A percentile compares a stretch with the other conserved stretches of the same genome.
Conservation (phyloP, 2,797 vertebrate genomes). For the Pseudocheirus occidentalis region DNA sequence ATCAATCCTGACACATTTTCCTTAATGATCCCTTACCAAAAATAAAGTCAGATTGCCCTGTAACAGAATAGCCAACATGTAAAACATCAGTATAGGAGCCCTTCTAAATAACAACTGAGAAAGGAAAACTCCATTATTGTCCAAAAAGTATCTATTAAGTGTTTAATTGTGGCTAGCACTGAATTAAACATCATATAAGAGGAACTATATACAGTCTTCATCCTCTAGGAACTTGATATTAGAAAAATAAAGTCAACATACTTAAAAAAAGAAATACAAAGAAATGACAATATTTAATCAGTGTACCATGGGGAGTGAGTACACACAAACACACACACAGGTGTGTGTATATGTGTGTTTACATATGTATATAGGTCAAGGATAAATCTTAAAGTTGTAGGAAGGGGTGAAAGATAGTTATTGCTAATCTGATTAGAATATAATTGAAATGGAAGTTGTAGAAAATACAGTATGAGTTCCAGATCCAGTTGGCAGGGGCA, state of each 20-base stretch:
- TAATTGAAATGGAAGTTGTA: neutral
- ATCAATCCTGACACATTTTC: conserved; percentile 66
- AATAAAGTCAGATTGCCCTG: conserved; percentile 41
- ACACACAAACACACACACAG: no score
- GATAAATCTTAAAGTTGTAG: neutral
- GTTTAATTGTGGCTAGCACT: neutral
- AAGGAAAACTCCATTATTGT: neutral
- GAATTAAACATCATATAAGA: neutral
- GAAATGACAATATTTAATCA: conserved; percentile 3
- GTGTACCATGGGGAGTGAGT: neutral
- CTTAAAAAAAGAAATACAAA: neutral
- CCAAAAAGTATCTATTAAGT: neutral
- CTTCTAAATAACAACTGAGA: neutral
- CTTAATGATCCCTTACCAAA: conserved; percentile 68
- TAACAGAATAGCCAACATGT: conserved; percentile 49
- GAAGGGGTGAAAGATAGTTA: neutral
- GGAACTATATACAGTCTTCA: neutral
- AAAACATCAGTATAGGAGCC: neutral
- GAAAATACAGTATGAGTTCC: neutral
- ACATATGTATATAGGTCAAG: neutral
- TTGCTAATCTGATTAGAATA: neutral
- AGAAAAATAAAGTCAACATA: neutral
- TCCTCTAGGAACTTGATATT: conserved; percentile 20
- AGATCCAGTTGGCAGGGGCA: neutral
- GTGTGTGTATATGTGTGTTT: neutral